These are phyloP conservation scores for Aurelia sp. DNA, from an alignment of 30 jellyfish, hydroid and myxozoan species.

Conservation along the genomic window DNA sequence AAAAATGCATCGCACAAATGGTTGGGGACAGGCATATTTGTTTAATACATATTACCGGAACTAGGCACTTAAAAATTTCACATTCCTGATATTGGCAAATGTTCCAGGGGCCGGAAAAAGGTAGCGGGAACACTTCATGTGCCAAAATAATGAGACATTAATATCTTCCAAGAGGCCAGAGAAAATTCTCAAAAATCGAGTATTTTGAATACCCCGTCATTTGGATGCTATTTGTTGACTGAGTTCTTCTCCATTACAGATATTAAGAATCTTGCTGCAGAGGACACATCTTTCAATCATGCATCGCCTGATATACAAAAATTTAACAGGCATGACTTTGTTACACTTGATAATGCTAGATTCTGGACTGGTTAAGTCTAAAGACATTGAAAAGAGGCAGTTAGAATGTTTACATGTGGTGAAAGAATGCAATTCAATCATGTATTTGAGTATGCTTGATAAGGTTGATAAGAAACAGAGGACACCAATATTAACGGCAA, in stretches of 20 bases:
- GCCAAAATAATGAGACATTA: too few species aligned
- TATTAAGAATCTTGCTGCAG: slow-evolving; percentile 21
- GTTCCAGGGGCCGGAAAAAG: too few species aligned
- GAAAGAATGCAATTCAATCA: slow-evolving; percentile 4
- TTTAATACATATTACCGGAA: too few species aligned
- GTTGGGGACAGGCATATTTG: too few species aligned
- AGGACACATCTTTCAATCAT: slow-evolving; percentile 24
- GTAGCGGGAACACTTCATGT: too few species aligned
- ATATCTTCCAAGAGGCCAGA: too few species aligned
- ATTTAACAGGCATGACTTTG: slow-evolving; percentile 44
- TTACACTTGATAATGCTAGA: slow-evolving; percentile 42
- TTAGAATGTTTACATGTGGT: slow-evolving; percentile 28
- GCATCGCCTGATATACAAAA: slow-evolving; percentile 21
- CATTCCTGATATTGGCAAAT: too few species aligned
- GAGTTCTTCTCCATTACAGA: slow-evolving; percentile 5
- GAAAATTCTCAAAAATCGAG: too few species aligned
- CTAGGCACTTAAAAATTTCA: too few species aligned
- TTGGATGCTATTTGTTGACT: background rate
- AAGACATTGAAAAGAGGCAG: slow-evolving; percentile 26
- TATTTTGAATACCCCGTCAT: background rate
- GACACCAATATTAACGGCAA: slow-evolving; percentile 46
- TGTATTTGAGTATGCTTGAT: slow-evolving; percentile 28
- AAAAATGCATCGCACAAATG: too few species aligned
- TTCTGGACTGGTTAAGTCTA: background rate
- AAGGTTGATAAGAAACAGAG: slow-evolving; percentile 28